These are phyloP conservation scores for Calidris pugnax DNA, from an alignment of 2,113 vertebrate species.

Conservation along the genomic window DNA sequence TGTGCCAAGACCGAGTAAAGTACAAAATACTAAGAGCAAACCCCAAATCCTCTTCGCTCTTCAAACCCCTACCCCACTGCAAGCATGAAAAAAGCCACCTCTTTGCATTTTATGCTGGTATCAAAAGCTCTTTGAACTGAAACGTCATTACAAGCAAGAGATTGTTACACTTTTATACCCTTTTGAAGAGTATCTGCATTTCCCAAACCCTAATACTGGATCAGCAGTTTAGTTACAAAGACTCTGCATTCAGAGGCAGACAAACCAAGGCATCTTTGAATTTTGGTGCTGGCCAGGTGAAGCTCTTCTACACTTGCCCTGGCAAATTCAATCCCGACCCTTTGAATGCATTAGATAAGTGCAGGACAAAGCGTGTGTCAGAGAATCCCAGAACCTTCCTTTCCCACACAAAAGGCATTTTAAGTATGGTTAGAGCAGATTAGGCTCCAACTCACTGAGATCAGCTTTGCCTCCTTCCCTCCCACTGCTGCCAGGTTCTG, in stretches of 20 bases:
- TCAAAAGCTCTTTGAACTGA: background rate
- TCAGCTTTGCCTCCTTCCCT: constrained; percentile 55
- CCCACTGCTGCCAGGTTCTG: constrained; percentile 58
- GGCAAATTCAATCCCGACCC: background rate
- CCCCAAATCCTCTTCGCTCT: background rate
- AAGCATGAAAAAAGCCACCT: background rate
- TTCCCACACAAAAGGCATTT: constrained; percentile 52
- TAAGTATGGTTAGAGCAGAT: constrained; percentile 30
- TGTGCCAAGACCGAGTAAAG: background rate
- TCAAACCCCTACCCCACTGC: background rate
- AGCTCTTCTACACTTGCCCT: background rate
- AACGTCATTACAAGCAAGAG: background rate
- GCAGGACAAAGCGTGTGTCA: background rate
- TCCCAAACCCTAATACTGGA: background rate
- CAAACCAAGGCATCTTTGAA: background rate
- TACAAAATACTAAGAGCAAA: background rate
- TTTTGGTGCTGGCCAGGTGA: background rate
- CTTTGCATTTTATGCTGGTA: background rate
- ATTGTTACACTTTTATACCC: background rate
- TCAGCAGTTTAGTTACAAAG: background rate
- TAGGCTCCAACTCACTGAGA: constrained; percentile 11
- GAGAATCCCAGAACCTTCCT: constrained; percentile 28
- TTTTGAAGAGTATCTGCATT: background rate
- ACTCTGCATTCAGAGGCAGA: rapidly evolving
- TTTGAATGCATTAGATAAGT: background rate